phyloP scores from a whole-genome alignment of 2,888 invertebrate genomes.

The Pharmacophagus antenor region DNA sequence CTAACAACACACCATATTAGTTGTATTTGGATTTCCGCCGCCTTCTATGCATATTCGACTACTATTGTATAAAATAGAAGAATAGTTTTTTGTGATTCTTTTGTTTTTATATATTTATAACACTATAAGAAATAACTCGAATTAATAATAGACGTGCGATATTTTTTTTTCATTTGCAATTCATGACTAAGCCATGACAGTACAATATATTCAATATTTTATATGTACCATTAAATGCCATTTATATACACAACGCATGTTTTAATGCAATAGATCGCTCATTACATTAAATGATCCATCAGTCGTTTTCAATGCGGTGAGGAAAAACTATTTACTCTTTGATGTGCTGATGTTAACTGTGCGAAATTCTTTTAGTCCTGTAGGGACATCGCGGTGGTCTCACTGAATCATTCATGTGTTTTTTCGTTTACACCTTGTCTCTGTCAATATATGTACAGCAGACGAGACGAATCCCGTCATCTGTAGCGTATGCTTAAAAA shows the following conservation, averaged over 20 bases:
- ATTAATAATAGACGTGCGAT: no score
- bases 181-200: neutral
- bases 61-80: no score
- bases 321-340: conserved; percentile 67
- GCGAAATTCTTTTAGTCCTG: conserved; percentile 72
- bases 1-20: no score
- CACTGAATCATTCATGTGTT: conserved; percentile 78
- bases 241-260: neutral
- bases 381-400: conserved; percentile 65
- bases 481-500: conserved; percentile 14
- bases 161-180: no score
- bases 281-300: conserved; percentile 77
- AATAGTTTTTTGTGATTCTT: no score
- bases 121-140: no score
- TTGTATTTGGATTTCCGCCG: no score
- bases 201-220: conserved; percentile 5
- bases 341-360: conserved; percentile 63
- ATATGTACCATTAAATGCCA: conserved; percentile 23
- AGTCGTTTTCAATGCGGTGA: conserved; percentile 58
- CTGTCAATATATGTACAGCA: conserved; percentile 75
- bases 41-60: no score
- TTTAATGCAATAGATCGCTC: conserved; percentile 47
- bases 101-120: no score
- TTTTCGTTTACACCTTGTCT: conserved; percentile 74
- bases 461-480: conserved; percentile 55